Conservation (phyloP, 2,797 vertebrate genomes). For the Lagodon rhomboides region DNA sequence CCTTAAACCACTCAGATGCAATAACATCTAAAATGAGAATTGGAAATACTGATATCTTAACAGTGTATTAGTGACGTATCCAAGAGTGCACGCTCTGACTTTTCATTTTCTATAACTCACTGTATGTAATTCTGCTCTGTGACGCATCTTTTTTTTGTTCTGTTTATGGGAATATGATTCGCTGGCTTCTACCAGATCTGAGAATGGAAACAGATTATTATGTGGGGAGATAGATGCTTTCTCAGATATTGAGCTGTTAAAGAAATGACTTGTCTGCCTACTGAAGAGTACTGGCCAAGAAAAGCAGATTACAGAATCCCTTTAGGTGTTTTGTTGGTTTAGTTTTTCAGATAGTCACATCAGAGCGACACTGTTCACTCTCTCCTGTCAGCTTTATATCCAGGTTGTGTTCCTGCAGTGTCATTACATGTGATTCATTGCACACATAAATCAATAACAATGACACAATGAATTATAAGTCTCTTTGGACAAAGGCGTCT, state of each 20-base stretch:
- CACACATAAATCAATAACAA: constrained; percentile 18
- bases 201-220: background rate
- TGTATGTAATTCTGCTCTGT: background rate
- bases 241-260: background rate
- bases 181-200: background rate
- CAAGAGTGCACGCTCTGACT: background rate
- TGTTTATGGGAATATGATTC: background rate
- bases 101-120: background rate
- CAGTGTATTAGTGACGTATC: background rate
- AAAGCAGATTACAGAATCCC: background rate
- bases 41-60: background rate
- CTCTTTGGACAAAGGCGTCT: too few species aligned
- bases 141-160: too few species aligned
- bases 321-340: background rate
- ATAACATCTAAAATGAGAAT: constrained; percentile 7
- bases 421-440: constrained; percentile 33
- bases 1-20: constrained; percentile 25
- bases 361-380: too few species aligned
- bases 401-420: background rate
- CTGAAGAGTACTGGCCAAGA: background rate
- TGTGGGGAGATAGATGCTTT: background rate
- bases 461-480: too few species aligned
- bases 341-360: too few species aligned
- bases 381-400: background rate
- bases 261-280: background rate